Percentiles rank a stretch among this genome's conserved stretches.
Evolutionary conservation across 2,888 invertebrate genomes (phyloP).

Genomic region (Lamellibrachia satsuma): DNA sequence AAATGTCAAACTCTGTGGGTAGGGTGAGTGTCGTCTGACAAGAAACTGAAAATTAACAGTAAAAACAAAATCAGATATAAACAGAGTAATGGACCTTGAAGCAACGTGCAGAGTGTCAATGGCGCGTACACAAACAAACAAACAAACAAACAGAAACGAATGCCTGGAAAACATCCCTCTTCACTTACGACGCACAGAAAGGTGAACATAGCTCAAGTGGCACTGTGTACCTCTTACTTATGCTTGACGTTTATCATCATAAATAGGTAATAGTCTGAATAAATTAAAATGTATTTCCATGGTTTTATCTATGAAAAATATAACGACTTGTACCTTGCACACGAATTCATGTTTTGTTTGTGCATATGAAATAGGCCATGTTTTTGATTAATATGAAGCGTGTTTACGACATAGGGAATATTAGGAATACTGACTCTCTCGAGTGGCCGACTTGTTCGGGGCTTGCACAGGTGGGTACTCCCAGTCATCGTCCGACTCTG

Average conservation of each 20-base stretch:
- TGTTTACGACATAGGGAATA: background rate
- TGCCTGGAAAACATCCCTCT: no score
- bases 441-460: background rate
- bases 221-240: background rate
- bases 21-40: constrained; percentile 58
- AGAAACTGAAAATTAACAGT: constrained; percentile 46
- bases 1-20: constrained; percentile 56
- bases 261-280: background rate
- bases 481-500: background rate
- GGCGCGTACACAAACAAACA: background rate
- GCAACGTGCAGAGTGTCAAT: background rate
- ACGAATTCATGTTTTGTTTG: background rate
- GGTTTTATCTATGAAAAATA: background rate
- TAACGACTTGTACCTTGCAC: background rate
- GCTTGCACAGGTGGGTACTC: background rate
- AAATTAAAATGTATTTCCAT: background rate
- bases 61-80: constrained; percentile 19
- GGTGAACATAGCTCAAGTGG: no score
- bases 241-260: background rate
- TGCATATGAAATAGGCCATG: background rate
- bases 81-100: background rate
- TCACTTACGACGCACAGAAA: no score
- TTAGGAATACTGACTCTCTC: constrained; percentile 7
- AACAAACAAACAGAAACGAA: background rate
- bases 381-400: background rate